A percentile compares a stretch with the other conserved stretches of the same genome.
phyloP scores from a whole-genome alignment of 1,140 invertebrate species.

The Stenopsyche tienmushanensis region DNA sequence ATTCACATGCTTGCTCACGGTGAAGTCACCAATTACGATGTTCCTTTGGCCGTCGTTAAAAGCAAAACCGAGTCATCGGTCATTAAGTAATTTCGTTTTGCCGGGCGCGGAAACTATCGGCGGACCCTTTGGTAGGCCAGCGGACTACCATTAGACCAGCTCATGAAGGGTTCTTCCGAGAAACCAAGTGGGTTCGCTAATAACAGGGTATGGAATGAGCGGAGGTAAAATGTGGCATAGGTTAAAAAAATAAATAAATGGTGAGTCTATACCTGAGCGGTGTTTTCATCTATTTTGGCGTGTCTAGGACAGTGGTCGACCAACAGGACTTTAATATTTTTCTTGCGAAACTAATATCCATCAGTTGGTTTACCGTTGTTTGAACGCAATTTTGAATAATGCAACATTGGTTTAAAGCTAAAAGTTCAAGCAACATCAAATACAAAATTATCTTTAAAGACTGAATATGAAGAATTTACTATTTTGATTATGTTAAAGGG shows the following conservation, averaged over 20 bases:
- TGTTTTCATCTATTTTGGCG: background rate
- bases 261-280: background rate
- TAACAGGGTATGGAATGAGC: constrained; percentile 15
- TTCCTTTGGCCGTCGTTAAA: constrained; percentile 10
- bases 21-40: background rate
- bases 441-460: too few relatives aligned
- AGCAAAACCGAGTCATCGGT: constrained; percentile 21
- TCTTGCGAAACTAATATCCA: too few relatives aligned
- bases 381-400: too few relatives aligned
- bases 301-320: background rate
- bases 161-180: constrained; percentile 9
- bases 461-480: too few relatives aligned
- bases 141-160: background rate
- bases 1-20: background rate
- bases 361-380: too few relatives aligned
- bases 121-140: background rate
- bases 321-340: too few relatives aligned
- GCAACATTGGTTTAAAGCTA: too few relatives aligned
- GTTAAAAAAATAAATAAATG: background rate
- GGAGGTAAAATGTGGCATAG: background rate
- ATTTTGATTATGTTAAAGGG: too few relatives aligned
- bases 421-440: too few relatives aligned
- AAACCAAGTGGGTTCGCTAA: constrained; percentile 18
- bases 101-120: background rate
- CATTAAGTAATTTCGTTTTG: constrained; percentile 14